A percentile compares a stretch with the other conserved stretches of the same genome.
phyloP scores from a whole-genome alignment of 2,888 invertebrate species.

The Eulithis testata region DNA sequence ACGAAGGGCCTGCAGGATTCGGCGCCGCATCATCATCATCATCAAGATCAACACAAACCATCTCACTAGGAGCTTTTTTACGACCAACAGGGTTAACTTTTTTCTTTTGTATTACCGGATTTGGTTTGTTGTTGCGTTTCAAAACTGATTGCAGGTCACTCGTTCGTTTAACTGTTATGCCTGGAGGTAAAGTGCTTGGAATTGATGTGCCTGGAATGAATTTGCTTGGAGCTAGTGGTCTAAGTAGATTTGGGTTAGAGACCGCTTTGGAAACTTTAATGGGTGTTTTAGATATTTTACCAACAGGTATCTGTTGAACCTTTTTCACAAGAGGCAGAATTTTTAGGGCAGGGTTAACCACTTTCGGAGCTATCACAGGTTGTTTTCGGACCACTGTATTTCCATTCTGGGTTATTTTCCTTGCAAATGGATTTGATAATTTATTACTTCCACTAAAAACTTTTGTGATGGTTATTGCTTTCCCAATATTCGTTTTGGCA shows the following conservation, averaged over 20 bases:
- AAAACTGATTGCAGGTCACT: conserved; percentile 13
- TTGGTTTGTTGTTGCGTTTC: conserved; percentile 10
- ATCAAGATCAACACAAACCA: conserved; percentile 70
- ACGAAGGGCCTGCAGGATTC: conserved; percentile 58
- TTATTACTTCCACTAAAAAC: conserved; percentile 35
- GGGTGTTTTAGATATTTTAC: neutral
- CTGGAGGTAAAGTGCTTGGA: conserved; percentile 58
- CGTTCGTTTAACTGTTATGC: conserved; percentile 65
- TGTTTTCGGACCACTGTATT: conserved; percentile 37
- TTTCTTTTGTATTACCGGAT: conserved; percentile 10
- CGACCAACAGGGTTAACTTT: neutral
- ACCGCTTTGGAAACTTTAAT: conserved; percentile 15
- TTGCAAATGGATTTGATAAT: conserved; percentile 47
- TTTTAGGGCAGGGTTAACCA: conserved; percentile 2
- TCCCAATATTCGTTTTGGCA: conserved; percentile 44
- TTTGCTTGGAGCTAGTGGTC: conserved; percentile 31
- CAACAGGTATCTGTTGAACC: neutral
- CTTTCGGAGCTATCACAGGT: conserved; percentile 8
- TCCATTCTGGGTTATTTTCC: conserved; percentile 47
- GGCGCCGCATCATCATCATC: conserved; percentile 67
- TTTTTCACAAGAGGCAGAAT: conserved; percentile 30
- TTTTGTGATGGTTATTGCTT: conserved; percentile 52
- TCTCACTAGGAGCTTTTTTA: conserved; percentile 40
- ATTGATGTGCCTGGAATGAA: conserved; percentile 61
- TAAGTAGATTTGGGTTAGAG: neutral